Evolutionary conservation across 2,113 vertebrate genomes (phyloP).

Genomic region (Lipotes vexillifer): DNA sequence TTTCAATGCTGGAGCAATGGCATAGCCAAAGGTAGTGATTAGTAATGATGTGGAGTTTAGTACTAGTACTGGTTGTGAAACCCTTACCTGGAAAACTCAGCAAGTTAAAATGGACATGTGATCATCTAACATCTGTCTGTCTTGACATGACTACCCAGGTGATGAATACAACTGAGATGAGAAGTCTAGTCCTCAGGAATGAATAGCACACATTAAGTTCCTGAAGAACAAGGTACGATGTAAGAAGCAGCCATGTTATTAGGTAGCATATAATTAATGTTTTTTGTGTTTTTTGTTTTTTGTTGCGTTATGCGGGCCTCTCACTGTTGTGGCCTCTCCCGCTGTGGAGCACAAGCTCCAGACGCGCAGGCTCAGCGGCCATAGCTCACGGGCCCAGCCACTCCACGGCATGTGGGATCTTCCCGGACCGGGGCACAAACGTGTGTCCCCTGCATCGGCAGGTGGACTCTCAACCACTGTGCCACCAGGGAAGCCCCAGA

Average conservation of each 20-base stretch:
- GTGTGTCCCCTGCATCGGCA: too few species aligned
- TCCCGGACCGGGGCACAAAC: too few species aligned
- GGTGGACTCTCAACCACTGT: too few species aligned
- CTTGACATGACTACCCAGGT: background rate
- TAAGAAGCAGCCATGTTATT: background rate
- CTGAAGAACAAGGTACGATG: background rate
- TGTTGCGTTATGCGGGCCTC: too few species aligned
- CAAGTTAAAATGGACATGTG: background rate
- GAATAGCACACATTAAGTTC: background rate
- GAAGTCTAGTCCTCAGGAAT: background rate
- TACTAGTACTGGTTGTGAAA: background rate
- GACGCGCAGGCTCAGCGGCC: too few species aligned
- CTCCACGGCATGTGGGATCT: too few species aligned
- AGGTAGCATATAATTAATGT: background rate
- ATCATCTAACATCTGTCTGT: background rate
- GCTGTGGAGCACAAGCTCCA: too few species aligned
- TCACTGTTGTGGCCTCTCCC: too few species aligned
- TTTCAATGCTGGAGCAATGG: background rate
- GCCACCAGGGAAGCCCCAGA: too few species aligned
- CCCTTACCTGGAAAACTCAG: background rate
- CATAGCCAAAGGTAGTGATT: background rate
- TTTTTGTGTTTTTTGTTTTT: background rate
- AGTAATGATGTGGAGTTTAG: background rate
- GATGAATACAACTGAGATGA: background rate
- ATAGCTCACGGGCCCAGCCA: too few species aligned